Conservation (phyloP, 2,888 invertebrate genomes). For the Odontothrips loti region DNA sequence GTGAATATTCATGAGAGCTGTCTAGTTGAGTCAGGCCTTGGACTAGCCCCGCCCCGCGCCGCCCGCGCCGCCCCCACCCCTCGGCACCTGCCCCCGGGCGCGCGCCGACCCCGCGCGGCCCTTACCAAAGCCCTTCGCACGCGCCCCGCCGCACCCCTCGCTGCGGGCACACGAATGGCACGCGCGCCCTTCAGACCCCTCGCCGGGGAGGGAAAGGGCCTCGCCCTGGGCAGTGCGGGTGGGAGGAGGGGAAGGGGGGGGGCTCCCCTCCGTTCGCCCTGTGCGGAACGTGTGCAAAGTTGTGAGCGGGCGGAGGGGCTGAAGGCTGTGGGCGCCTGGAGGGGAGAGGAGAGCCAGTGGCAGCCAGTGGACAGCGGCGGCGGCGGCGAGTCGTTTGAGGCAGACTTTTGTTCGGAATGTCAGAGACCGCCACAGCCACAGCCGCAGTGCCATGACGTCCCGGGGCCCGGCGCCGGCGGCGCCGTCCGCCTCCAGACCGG, state of each 20-base stretch:
- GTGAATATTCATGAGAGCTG: conserved; percentile 19
- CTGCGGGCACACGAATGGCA: neutral
- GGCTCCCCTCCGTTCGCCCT: neutral
- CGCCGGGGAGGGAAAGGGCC: neutral
- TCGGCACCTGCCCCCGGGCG: neutral
- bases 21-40: conserved; percentile 27
- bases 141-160: neutral
- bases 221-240: neutral
- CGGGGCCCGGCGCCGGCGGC: neutral
- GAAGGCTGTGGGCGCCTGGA: too few relatives aligned
- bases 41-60: neutral
- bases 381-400: neutral
- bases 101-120: conserved; percentile 4
- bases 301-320: too few relatives aligned
- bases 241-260: neutral
- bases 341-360: too few relatives aligned
- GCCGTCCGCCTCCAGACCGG: neutral
- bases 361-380: neutral
- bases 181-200: neutral
- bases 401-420: neutral
- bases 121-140: neutral
- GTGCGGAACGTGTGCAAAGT: neutral
- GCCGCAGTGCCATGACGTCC: neutral
- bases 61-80: conserved; percentile 17
- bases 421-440: neutral